phyloP scores from a whole-genome alignment of 2,113 vertebrate species.

The Canis aureus region DNA sequence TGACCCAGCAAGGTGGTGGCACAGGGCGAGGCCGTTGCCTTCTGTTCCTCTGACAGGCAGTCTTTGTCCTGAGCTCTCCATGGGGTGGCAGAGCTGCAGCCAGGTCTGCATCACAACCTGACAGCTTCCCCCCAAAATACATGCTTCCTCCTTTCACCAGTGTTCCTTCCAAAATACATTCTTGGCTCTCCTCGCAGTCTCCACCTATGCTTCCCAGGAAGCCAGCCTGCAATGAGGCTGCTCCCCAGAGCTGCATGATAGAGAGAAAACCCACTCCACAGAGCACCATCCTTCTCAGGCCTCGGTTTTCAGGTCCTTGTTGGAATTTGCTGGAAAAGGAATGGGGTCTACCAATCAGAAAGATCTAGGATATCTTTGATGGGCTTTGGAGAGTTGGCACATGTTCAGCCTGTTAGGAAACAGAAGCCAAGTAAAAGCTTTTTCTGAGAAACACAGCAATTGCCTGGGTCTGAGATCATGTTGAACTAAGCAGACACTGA shows the following conservation, averaged over 20 bases:
- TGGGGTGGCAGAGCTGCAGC: not conserved
- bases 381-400: not conserved
- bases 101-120: not conserved
- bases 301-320: not conserved
- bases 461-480: not conserved
- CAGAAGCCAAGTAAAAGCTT: not conserved
- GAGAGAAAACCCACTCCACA: not conserved
- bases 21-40: too few relatives aligned
- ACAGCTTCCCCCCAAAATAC: not conserved
- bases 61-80: not conserved
- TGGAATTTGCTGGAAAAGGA: not conserved
- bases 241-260: not conserved
- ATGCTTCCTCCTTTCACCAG: not conserved
- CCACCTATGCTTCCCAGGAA: not conserved
- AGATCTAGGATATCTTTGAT: not conserved
- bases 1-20: not conserved
- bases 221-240: too few relatives aligned
- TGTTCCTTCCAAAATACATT: not conserved
- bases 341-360: not conserved
- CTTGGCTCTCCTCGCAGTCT: not conserved
- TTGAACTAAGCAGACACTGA: not conserved
- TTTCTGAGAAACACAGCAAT: not conserved
- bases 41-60: too few relatives aligned
- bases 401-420: not conserved
- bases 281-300: not conserved